These are phyloP conservation scores for Electrona antarctica DNA, from an alignment of 2,113 vertebrate genomes.

Conservation along the genomic window DNA sequence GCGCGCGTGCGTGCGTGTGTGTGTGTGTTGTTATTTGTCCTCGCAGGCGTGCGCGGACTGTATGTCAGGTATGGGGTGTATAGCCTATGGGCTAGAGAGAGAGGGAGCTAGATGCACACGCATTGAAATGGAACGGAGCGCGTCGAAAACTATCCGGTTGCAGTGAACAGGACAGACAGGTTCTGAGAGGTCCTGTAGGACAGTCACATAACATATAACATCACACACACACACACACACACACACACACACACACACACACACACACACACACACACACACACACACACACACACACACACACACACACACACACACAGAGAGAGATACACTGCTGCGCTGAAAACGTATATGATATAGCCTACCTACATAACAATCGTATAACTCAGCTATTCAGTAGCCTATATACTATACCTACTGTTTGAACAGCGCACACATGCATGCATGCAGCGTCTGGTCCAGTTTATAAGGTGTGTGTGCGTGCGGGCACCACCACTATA, in stretches of 20 bases:
- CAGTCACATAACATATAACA: constrained; percentile 13
- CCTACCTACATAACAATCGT: too few species aligned
- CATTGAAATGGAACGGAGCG: constrained; percentile 51
- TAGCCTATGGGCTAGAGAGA: too few species aligned
- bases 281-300: neutral
- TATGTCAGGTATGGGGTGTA: too few species aligned
- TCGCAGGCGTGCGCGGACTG: too few species aligned
- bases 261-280: neutral
- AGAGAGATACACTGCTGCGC: too few species aligned
- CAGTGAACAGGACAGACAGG: constrained; percentile 73
- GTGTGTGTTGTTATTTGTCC: neutral
- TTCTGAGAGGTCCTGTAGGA: constrained; percentile 37
- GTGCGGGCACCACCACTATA: too few species aligned
- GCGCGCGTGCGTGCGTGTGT: neutral
- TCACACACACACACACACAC: neutral
- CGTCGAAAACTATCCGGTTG: constrained; percentile 54
- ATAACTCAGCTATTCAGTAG: too few species aligned
- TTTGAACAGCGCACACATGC: too few species aligned
- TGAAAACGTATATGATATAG: neutral
- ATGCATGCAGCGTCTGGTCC: too few species aligned
- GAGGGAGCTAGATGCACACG: constrained; percentile 11
- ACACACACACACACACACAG: too few species aligned
- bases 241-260: neutral
- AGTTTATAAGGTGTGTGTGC: too few species aligned
- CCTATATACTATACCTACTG: too few species aligned